Evolutionary conservation across 2,113 vertebrate species (phyloP).

Genomic region (Chelonoidis abingdonii): DNA sequence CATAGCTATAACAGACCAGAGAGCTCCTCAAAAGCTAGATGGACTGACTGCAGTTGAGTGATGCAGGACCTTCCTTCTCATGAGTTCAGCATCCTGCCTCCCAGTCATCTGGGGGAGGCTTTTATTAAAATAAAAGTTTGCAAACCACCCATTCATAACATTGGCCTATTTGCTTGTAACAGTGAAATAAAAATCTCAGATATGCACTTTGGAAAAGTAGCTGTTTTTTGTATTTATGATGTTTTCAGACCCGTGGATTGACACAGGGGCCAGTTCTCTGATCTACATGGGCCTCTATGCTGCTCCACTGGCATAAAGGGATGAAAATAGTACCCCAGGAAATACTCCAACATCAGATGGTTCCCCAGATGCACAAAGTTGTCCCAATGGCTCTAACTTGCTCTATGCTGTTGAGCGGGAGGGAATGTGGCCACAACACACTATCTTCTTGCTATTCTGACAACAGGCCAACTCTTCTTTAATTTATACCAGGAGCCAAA

Average conservation of each 20-base stretch:
- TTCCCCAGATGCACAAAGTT: background rate
- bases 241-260: constrained; percentile 15
- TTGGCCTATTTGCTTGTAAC: constrained; percentile 8
- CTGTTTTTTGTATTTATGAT: background rate
- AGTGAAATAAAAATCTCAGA: background rate
- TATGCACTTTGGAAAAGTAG: background rate
- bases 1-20: background rate
- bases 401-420: background rate
- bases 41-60: constrained; percentile 40
- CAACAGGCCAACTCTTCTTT: background rate
- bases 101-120: background rate
- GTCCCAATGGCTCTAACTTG: background rate
- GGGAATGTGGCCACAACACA: accelerated
- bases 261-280: background rate
- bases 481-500: background rate
- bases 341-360: background rate
- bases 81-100: constrained; percentile 2
- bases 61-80: background rate
- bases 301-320: background rate
- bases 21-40: background rate
- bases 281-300: background rate
- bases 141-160: constrained; percentile 19
- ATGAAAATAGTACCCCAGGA: background rate
- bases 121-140: background rate
- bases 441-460: background rate